Base-by-base conservation (phyloP, 2,888 invertebrate species). In the Agonopterix arenella region DNA sequence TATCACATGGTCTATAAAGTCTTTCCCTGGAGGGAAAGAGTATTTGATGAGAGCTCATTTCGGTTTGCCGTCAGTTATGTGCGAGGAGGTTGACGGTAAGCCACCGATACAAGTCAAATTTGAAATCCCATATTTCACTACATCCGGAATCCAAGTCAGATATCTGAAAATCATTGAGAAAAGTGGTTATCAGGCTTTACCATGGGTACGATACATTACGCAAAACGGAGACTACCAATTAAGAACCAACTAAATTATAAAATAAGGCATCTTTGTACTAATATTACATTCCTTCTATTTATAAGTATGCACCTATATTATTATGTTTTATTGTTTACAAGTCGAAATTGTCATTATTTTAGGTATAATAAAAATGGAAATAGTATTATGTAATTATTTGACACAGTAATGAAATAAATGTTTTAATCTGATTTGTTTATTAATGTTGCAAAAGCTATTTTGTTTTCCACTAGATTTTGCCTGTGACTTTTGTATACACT, bases 131-230 rank as follows among this genome's bases (percentile, higher is more conserved):
- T 99, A 99, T 75, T 99, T 99, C 71, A 99, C 99, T 0, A 99
- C 99, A 37, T 98, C 98, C 28, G 99, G 99, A 38, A 98, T 99
- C 67, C 99, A 99, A 91, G 97, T 97, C 55, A 92, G 98, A 50
- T 98, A 98, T 75, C 89, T 98, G 73, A 98, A 98, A 85, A 99
- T 99, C 66, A 99, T 99, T 68, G 99, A 99, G 75, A 99, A 99
- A 86, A 98, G 98, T 80, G 99, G 99, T 0, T 99, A 99, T 80
- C 99, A 99, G 84, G 99, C 99, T 0, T 79, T 99, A 56, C 99
- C 99, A 0, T 99, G 99, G 99, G 99, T 99, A 4, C 91, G 99
- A n/a, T 99, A 99, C 78, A 99, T 99, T 59, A 99, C 99, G 42
- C 98, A 99, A 79, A 99, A 99, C 79, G 99, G 99, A 48, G 99